Evolutionary conservation across 2,888 invertebrate genomes (phyloP), one percentile per base, ranked within the genome.

Genomic region (Prenolepis imparis): DNA sequence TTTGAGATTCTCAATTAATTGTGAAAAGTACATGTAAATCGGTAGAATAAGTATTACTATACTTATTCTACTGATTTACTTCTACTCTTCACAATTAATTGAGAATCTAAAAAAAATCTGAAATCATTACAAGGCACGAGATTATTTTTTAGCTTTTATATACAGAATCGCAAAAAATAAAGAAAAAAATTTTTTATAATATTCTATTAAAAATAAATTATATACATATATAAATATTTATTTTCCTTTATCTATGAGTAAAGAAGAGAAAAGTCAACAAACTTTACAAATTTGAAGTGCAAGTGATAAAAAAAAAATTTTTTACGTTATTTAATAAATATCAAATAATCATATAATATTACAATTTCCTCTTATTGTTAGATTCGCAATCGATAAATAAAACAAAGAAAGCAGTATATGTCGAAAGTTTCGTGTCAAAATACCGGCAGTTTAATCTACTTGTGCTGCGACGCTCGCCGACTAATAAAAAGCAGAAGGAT

Each of bases 401-500:
- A 52, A 75, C 67, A 15, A 74, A 74, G 15, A 21, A 61, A 44
- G n/a, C 21, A 66, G 8, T 18, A 21, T 4, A 11, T 41, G 24
- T 21, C 44, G 39, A 39, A 77, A 70, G 41, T 77, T 77, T 41
- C 0, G 41, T 57, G 44, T 73, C 44, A 12, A 80, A 67, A 73
- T 44, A 32, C 32, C 12, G 36, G 21, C 12, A 48, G 15, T 80
- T 73, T 80, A 80, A 80, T 80, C 44, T 73, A 72, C 32, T 57
- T 28, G 41, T 8, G 24, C 36, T 12, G n/a, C 73, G 24, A 77
- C 72, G 55, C 55, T 77, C 55, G 18, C 72, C 70, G 55, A 73
- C 78, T 73, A 80, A 80, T 36, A 73, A 80, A 80, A 59, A 73
- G 57, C 32, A 44, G 74, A 6, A 57, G 72, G 55, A 72, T 78